A percentile compares a stretch with the other conserved stretches of the same genome.
Evolutionary conservation across 2,113 vertebrate genomes (phyloP).

Genomic region (Galeopterus variegatus): DNA sequence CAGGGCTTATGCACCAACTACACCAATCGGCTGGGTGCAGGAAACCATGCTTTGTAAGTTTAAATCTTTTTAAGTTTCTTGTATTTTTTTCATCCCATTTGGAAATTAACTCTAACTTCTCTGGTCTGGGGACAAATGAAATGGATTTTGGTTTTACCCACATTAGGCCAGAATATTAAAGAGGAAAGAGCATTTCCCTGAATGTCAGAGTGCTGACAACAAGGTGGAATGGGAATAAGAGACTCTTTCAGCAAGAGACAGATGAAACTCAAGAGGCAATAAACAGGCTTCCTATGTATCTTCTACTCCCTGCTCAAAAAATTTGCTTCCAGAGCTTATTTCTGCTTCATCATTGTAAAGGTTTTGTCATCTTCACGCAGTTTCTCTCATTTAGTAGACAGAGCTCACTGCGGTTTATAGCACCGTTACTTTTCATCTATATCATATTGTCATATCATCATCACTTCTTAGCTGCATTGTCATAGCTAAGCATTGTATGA

Average conservation of each 20-base stretch:
- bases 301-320: not conserved
- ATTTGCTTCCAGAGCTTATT: not conserved
- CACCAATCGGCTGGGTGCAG: not conserved
- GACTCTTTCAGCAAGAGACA: not conserved
- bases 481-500: not conserved
- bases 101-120: conserved; percentile 45
- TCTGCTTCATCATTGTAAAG: not conserved
- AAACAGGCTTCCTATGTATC: not conserved
- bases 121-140: not conserved
- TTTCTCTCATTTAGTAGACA: conserved; percentile 24
- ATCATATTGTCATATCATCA: conserved; percentile 5
- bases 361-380: not conserved
- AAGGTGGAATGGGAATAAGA: not conserved
- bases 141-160: not conserved
- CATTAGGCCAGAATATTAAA: not conserved
- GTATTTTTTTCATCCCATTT: not conserved
- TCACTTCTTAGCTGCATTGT: conserved; percentile 20
- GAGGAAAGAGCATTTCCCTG: not conserved
- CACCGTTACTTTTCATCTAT: not conserved
- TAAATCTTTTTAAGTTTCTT: not conserved
- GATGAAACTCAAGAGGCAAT: not conserved
- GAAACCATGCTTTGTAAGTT: not conserved
- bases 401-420: not conserved
- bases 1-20: not conserved
- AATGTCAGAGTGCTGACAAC: not conserved